These are phyloP conservation scores for Heliothis peltigera DNA, from an alignment of 2,888 invertebrate species.

Conservation along the genomic window DNA sequence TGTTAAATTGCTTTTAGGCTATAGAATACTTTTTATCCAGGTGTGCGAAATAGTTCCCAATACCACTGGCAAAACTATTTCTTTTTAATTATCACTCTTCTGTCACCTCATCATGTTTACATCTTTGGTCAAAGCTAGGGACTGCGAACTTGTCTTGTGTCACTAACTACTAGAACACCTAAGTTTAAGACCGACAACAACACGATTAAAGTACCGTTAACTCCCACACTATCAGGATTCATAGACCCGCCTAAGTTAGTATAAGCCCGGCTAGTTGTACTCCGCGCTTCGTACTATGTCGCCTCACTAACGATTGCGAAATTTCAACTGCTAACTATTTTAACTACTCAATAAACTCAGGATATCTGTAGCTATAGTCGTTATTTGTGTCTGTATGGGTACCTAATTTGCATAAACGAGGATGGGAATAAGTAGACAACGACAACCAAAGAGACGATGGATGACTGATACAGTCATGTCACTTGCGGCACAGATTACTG, in stretches of 20 bases:
- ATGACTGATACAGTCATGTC: no score
- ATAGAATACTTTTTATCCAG: no score
- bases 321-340: conserved; percentile 36
- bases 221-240: conserved; percentile 18
- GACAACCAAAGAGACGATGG: no score
- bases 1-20: no score
- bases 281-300: conserved; percentile 4
- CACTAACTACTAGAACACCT: background rate
- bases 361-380: background rate
- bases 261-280: conserved; percentile 20
- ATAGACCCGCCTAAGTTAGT: conserved; percentile 25
- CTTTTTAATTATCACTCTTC: no score
- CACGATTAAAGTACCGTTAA: conserved; percentile 22
- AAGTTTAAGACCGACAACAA: conserved; percentile 30
- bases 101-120: background rate
- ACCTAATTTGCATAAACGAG: background rate
- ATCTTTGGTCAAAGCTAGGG: background rate
- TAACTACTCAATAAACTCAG: conserved; percentile 15
- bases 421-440: no score
- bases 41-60: no score
- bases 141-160: background rate
- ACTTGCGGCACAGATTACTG: no score
- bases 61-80: no score
- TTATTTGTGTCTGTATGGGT: background rate
- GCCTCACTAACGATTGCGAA: conserved; percentile 15